Evolutionary conservation across 2,888 invertebrate species (phyloP).

Genomic region (Chrysolina haemoptera): DNA sequence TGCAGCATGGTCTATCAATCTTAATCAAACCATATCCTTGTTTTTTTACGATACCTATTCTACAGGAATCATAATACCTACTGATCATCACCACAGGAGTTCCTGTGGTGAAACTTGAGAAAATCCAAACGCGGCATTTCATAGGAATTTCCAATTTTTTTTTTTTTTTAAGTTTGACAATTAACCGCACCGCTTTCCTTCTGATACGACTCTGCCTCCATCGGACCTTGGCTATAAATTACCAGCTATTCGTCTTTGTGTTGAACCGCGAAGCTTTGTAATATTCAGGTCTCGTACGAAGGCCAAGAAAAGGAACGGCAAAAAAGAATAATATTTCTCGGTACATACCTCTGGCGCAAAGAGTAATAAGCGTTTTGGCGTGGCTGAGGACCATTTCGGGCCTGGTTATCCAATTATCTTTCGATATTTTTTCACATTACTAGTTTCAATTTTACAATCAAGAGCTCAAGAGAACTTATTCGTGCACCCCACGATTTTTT

Average conservation of each 20-base stretch:
- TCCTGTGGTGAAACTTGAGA: no score
- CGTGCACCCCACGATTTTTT: no score
- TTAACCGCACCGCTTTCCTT: neutral
- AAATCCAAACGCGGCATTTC: no score
- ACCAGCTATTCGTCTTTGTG: slow-evolving; percentile 59
- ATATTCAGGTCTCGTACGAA: slow-evolving; percentile 48
- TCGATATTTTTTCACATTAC: no score
- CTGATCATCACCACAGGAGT: no score
- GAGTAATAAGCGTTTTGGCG: slow-evolving; percentile 90
- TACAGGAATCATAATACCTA: no score
- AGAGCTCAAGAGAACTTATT: no score
- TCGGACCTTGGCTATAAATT: slow-evolving; percentile 61
- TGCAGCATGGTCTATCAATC: no score
- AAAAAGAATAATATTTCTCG: slow-evolving; percentile 28
- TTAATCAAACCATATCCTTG: no score
- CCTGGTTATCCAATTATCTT: slow-evolving; percentile 73
- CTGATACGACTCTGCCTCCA: slow-evolving; percentile 33
- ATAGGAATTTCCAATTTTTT: no score
- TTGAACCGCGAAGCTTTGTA: slow-evolving; percentile 46
- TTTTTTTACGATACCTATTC: no score
- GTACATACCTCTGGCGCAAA: slow-evolving; percentile 90
- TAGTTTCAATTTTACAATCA: no score
- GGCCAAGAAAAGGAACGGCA: slow-evolving; percentile 42
- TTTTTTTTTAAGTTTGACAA: neutral
- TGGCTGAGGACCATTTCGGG: slow-evolving; percentile 85